Conservation (phyloP, 2,797 vertebrate species). For the Scarus forsteni region DNA sequence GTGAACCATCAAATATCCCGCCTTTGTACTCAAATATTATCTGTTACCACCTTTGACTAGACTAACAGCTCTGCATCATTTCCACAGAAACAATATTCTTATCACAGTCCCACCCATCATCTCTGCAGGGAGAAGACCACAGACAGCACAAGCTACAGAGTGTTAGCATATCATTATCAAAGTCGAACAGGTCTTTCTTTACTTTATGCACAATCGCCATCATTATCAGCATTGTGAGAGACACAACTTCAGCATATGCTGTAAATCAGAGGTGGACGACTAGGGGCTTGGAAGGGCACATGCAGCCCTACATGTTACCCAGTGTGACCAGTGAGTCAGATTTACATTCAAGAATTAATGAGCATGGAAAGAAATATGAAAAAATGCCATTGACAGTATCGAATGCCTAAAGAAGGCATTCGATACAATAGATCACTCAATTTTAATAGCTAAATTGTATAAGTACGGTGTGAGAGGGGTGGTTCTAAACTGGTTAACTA, state of each 20-base stretch:
- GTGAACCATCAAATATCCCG: background rate
- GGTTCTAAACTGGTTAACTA: too few species aligned
- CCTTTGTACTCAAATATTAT: constrained; percentile 59
- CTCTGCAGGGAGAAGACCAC: constrained; percentile 9
- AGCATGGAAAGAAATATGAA: too few species aligned
- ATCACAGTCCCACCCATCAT: constrained; percentile 69
- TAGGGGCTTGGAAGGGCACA: too few species aligned
- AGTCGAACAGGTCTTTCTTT: background rate
- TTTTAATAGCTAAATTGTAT: too few species aligned
- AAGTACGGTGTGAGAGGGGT: too few species aligned
- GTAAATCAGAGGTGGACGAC: too few species aligned
- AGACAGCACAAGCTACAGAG: constrained; percentile 4
- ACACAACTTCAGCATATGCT: background rate
- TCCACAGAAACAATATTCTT: constrained; percentile 62
- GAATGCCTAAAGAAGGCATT: too few species aligned
- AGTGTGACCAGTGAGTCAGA: too few species aligned
- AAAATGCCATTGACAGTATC: too few species aligned
- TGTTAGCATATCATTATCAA: constrained; percentile 15
- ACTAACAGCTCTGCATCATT: constrained; percentile 47
- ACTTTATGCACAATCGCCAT: background rate
- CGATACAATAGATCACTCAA: too few species aligned
- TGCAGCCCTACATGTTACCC: too few species aligned
- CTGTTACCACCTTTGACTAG: constrained; percentile 33
- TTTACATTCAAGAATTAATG: too few species aligned
- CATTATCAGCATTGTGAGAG: background rate